phyloP scores from a whole-genome alignment of 2,113 vertebrate genomes.

The Etheostoma cragini region DNA sequence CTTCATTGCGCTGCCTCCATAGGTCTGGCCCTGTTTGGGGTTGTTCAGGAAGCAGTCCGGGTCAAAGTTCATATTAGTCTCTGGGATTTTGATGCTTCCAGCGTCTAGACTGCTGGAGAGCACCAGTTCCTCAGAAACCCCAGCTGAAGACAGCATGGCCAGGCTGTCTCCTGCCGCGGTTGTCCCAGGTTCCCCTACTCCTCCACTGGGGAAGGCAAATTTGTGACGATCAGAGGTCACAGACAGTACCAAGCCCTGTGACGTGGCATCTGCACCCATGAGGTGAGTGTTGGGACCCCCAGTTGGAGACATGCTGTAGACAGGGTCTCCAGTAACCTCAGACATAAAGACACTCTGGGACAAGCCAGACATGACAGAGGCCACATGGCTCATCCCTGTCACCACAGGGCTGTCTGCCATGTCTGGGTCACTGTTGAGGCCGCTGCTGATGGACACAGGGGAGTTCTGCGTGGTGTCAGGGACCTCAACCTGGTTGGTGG shows the following conservation, averaged over 20 bases:
- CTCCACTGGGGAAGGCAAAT: slow-evolving; percentile 92
- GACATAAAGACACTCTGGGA: slow-evolving; percentile 99
- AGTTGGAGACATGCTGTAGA: slow-evolving; percentile 97
- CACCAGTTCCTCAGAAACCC: slow-evolving; percentile 95
- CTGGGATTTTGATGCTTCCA: slow-evolving; percentile 92
- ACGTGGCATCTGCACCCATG: slow-evolving; percentile 90
- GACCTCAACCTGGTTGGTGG: slow-evolving; percentile 98
- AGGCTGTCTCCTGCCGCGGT: slow-evolving; percentile 86
- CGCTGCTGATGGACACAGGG: slow-evolving; percentile 98
- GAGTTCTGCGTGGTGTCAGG: slow-evolving; percentile 99
- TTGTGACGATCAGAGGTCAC: slow-evolving; percentile 96
- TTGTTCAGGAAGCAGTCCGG: slow-evolving; percentile 99
- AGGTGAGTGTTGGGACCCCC: slow-evolving; percentile 93
- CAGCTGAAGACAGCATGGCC: slow-evolving; percentile 90
- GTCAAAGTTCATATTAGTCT: slow-evolving; percentile 98
- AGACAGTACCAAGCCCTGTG: slow-evolving; percentile 94
- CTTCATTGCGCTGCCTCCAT: slow-evolving; percentile 95
- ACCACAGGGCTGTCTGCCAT: slow-evolving; percentile 96
- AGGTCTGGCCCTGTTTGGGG: slow-evolving; percentile 99
- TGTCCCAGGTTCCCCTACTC: slow-evolving; percentile 80
- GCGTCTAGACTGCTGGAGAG: slow-evolving; percentile 95
- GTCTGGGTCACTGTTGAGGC: slow-evolving; percentile 96
- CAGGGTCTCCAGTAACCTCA: slow-evolving; percentile 94
- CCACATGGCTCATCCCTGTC: slow-evolving; percentile 95
- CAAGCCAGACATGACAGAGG: slow-evolving; percentile 95